Conservation (phyloP, 1,140 invertebrate genomes). For the Panulirus ornatus region DNA sequence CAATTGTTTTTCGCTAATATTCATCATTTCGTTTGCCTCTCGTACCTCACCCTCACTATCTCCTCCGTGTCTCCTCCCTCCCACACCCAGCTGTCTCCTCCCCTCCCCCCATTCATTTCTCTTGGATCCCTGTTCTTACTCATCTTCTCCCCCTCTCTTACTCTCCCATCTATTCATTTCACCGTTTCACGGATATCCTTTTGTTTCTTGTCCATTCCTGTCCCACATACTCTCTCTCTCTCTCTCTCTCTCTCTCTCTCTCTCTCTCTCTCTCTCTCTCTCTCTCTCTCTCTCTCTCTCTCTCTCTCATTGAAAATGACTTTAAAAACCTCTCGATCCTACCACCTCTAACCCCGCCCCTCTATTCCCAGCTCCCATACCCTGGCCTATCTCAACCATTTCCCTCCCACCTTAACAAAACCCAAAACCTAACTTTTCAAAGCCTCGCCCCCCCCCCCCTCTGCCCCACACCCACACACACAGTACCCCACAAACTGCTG, state of each 20-base stretch:
- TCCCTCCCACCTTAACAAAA: background rate
- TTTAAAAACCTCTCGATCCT: background rate
- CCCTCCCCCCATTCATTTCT: background rate
- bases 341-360: background rate
- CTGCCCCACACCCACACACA: background rate
- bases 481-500: too few relatives aligned
- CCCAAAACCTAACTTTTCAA: too few relatives aligned
- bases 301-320: background rate
- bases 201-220: background rate
- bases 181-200: background rate
- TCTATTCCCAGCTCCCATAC: too few relatives aligned
- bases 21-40: too few relatives aligned
- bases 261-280: background rate
- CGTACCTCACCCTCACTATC: background rate
- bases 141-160: too few relatives aligned
- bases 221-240: background rate
- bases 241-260: background rate
- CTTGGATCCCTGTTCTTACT: too few relatives aligned
- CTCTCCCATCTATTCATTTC: background rate
- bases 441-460: too few relatives aligned
- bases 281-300: slow-evolving; percentile 4
- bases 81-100: background rate
- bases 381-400: background rate
- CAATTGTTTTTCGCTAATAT: too few relatives aligned
- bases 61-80: background rate